Percentiles rank a stretch among this genome's conserved stretches.
phyloP scores from a whole-genome alignment of 2,797 vertebrate species.

The Enteromius paludinosus region DNA sequence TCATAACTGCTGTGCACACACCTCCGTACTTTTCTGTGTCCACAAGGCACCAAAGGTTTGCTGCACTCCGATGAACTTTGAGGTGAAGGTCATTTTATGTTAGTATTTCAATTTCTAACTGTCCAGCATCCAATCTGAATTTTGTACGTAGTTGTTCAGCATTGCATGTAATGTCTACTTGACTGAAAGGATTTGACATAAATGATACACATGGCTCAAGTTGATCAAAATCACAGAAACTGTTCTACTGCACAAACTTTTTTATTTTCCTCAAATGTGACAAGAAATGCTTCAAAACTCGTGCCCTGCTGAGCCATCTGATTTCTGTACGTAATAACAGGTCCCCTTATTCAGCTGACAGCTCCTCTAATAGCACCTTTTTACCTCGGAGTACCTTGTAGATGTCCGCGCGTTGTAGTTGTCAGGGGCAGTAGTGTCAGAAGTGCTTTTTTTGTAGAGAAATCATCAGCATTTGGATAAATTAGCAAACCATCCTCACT shows the following conservation, averaged over 20 bases:
- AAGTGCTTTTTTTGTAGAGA: too few species aligned
- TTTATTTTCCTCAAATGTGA: too few species aligned
- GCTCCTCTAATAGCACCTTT: too few species aligned
- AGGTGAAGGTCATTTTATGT: conserved; percentile 52
- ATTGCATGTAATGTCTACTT: conserved; percentile 25
- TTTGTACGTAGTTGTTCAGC: conserved; percentile 35
- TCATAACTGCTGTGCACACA: conserved; percentile 50
- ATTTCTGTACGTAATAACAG: too few species aligned
- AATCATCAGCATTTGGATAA: too few species aligned
- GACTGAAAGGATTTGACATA: conserved; percentile 45
- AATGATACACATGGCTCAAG: conserved; percentile 52
- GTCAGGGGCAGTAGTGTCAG: too few species aligned
- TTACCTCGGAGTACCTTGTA: too few species aligned
- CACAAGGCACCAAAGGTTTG: conserved; percentile 54
- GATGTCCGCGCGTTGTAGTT: too few species aligned
- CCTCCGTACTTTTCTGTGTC: conserved; percentile 49
- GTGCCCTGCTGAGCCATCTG: too few species aligned
- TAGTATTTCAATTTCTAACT: conserved; percentile 53
- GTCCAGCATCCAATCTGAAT: conserved; percentile 43
- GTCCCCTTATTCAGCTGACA: too few species aligned
- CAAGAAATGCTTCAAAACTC: too few species aligned
- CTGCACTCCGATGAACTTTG: conserved; percentile 47
- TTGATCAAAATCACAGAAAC: conserved; percentile 39
- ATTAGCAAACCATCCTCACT: too few species aligned
- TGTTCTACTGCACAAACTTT: not conserved